phyloP scores from a whole-genome alignment of 2,113 vertebrate genomes.

The Callopanchax toddi region DNA sequence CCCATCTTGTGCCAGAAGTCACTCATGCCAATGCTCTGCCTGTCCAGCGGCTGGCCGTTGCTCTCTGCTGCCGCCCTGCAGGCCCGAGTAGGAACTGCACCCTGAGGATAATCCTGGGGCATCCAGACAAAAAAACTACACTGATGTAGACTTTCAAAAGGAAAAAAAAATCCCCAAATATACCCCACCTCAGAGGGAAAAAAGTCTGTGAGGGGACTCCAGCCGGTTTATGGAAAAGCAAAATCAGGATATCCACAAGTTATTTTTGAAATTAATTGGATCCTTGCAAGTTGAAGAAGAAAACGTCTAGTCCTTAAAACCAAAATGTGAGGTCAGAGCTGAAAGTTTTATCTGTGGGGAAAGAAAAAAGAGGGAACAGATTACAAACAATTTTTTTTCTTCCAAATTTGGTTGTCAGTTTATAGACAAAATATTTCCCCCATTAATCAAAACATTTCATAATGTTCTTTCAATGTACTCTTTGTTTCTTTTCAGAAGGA shows the following conservation, averaged over 20 bases:
- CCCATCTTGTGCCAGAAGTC: conserved; percentile 97
- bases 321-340: conserved; percentile 1
- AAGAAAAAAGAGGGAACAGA: background rate
- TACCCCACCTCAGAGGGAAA: background rate
- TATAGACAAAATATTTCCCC: background rate
- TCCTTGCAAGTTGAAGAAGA: background rate
- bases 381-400: background rate
- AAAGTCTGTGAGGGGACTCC: background rate
- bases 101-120: conserved; percentile 51
- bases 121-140: conserved; percentile 44
- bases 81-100: conserved; percentile 55
- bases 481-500: background rate
- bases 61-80: conserved; percentile 67
- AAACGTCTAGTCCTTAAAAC: background rate
- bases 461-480: background rate
- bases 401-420: background rate
- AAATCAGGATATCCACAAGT: background rate
- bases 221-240: background rate
- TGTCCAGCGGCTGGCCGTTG: conserved; percentile 37
- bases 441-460: background rate
- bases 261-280: background rate
- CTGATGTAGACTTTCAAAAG: background rate
- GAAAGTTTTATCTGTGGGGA: conserved; percentile 21
- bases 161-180: background rate
- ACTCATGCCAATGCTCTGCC: conserved; percentile 81